phyloP scores from a whole-genome alignment of 2,797 vertebrate genomes.

The Chelon auratus region DNA sequence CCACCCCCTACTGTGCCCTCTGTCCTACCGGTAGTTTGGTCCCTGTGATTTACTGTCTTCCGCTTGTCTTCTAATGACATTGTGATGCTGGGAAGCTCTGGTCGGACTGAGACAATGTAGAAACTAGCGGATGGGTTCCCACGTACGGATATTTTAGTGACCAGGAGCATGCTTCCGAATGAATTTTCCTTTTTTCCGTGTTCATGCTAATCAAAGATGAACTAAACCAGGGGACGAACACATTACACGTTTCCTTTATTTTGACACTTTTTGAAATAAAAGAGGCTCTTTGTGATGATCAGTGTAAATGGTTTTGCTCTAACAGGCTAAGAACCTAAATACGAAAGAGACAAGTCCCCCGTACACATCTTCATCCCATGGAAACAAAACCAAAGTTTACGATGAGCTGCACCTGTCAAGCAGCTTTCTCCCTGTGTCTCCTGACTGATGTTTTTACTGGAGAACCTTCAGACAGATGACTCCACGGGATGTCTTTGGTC shows the following conservation, averaged over 20 bases:
- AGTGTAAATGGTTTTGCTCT: background rate
- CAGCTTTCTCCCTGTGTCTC: conserved; percentile 26
- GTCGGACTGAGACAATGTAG: no score
- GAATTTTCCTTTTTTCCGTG: background rate
- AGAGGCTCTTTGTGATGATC: background rate
- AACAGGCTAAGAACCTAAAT: background rate
- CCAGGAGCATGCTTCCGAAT: background rate
- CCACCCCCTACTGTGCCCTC: conserved; percentile 33
- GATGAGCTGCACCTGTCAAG: conserved; percentile 67
- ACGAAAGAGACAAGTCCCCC: background rate
- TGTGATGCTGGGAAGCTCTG: conserved; percentile 8
- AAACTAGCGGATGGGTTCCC: no score
- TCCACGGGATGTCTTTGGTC: conserved; percentile 70
- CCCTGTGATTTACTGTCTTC: conserved; percentile 61
- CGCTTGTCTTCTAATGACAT: conserved; percentile 38
- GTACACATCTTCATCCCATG: conserved; percentile 1
- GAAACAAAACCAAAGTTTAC: conserved; percentile 32
- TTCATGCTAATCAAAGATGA: no score
- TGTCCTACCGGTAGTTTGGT: conserved; percentile 41
- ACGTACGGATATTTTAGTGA: no score
- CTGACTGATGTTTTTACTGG: conserved; percentile 72
- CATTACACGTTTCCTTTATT: no score
- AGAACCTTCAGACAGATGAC: conserved; percentile 50
- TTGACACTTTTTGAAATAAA: no score
- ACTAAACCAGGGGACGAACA: no score